These are phyloP conservation scores for Anoplopoma fimbria DNA, from an alignment of 2,113 vertebrate species.

Conservation along the genomic window DNA sequence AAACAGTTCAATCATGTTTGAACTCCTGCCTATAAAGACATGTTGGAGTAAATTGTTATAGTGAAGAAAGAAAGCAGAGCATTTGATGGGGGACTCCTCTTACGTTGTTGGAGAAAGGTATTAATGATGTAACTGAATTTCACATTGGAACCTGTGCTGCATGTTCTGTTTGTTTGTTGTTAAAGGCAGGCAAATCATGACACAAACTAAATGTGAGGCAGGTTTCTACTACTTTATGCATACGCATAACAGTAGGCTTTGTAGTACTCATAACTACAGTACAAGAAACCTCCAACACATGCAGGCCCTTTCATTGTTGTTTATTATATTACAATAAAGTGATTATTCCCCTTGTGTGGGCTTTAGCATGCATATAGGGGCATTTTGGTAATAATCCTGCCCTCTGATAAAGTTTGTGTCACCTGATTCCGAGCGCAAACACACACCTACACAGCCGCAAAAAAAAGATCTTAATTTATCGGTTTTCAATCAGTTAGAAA, in stretches of 20 bases:
- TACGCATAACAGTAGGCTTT: background rate
- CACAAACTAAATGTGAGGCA: background rate
- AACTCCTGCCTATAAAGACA: background rate
- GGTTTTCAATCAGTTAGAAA: conserved; percentile 49
- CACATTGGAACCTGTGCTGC: conserved; percentile 19
- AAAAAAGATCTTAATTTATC: conserved; percentile 44
- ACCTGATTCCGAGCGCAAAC: conserved; percentile 23
- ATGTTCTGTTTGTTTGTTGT: conserved; percentile 2
- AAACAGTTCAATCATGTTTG: background rate
- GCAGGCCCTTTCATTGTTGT: background rate
- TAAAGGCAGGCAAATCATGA: conserved; percentile 19
- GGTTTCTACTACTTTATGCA: background rate
- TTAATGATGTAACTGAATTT: conserved; percentile 22
- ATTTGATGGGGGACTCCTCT: conserved; percentile 15
- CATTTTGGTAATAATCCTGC: background rate
- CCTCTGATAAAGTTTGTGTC: conserved; percentile 17
- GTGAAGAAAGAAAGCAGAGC: background rate
- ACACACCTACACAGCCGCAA: conserved; percentile 38
- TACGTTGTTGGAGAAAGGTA: conserved; percentile 10
- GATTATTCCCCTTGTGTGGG: background rate
- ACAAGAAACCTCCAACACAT: background rate
- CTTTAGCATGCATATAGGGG: background rate
- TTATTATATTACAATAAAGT: background rate
- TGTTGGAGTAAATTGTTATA: background rate
- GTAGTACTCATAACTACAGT: background rate